These are phyloP conservation scores for Leuciscus waleckii DNA, from an alignment of 2,797 vertebrate species.

Conservation along the genomic window DNA sequence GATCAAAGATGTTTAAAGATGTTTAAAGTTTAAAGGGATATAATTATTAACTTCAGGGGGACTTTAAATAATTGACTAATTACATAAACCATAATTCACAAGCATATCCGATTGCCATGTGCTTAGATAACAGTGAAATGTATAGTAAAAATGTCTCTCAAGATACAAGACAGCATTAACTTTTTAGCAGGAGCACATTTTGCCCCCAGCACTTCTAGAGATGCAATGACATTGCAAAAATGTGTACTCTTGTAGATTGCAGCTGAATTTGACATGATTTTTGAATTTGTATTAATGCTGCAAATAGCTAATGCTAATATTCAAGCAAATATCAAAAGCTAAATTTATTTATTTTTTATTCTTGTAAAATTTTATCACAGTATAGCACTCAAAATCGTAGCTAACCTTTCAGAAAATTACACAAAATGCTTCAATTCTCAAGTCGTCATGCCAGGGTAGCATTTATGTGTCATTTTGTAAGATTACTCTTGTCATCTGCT, in stretches of 20 bases:
- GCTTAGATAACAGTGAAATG: not conserved
- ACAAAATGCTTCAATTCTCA: slow-evolving; percentile 16
- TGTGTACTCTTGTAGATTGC: not conserved
- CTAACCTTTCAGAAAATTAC: slow-evolving; percentile 17
- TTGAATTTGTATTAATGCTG: not conserved
- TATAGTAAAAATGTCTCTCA: not conserved
- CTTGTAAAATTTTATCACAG: not conserved
- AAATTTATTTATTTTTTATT: not conserved
- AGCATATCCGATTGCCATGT: not conserved
- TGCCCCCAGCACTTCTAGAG: not conserved
- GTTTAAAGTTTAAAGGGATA: no score
- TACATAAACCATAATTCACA: not conserved
- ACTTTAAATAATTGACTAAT: not conserved
- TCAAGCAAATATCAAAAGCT: not conserved
- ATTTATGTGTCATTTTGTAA: slow-evolving; percentile 25
- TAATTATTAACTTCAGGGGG: no score
- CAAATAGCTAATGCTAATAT: not conserved
- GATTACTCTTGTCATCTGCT: slow-evolving; percentile 23
- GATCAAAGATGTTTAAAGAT: no score
- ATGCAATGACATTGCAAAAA: not conserved
- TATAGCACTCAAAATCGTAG: not conserved
- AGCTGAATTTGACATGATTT: not conserved
- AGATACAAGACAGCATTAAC: not conserved
- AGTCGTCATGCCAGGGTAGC: not conserved
- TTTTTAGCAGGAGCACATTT: not conserved